Evolutionary conservation across 1,140 invertebrate genomes (phyloP).

Genomic region (Linepithema humile): DNA sequence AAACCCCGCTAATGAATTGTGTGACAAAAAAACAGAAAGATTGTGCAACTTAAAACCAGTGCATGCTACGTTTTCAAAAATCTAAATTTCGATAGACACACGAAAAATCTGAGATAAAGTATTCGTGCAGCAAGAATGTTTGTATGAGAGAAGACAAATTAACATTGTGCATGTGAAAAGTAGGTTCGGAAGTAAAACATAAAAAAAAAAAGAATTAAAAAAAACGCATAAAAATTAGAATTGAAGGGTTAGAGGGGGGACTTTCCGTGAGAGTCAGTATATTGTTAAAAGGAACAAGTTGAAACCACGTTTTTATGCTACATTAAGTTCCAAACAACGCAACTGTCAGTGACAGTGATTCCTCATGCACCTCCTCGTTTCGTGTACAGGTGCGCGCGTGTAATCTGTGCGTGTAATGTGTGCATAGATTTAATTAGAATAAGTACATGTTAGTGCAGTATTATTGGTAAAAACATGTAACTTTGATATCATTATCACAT

Average conservation of each 20-base stretch:
- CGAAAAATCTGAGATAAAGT: slow-evolving; percentile 4
- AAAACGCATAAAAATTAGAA: not conserved
- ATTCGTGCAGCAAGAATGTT: slow-evolving; percentile 28
- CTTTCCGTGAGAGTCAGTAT: not conserved
- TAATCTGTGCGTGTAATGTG: slow-evolving; percentile 58
- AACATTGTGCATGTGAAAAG: not conserved
- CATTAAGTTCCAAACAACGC: slow-evolving; percentile 76
- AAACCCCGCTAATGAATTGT: not conserved
- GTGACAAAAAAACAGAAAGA: not conserved
- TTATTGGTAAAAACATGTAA: not conserved
- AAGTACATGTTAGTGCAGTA: not conserved
- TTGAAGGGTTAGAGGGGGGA: too few relatives aligned
- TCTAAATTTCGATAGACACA: not conserved
- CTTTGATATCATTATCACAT: not conserved
- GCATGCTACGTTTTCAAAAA: slow-evolving; percentile 47
- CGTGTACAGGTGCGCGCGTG: slow-evolving; percentile 68
- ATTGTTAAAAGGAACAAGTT: slow-evolving; percentile 33
- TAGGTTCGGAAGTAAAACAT: not conserved
- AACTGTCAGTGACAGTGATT: slow-evolving; percentile 65
- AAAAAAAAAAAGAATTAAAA: not conserved
- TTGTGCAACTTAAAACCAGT: slow-evolving; percentile 28
- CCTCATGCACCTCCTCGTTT: slow-evolving; percentile 65
- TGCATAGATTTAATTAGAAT: not conserved
- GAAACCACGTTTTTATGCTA: slow-evolving; percentile 33
- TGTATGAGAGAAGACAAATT: slow-evolving; percentile 3